These are phyloP conservation scores for Drosophila subquinaria DNA, from an alignment of 2,888 invertebrate genomes.

Conservation along the genomic window DNA sequence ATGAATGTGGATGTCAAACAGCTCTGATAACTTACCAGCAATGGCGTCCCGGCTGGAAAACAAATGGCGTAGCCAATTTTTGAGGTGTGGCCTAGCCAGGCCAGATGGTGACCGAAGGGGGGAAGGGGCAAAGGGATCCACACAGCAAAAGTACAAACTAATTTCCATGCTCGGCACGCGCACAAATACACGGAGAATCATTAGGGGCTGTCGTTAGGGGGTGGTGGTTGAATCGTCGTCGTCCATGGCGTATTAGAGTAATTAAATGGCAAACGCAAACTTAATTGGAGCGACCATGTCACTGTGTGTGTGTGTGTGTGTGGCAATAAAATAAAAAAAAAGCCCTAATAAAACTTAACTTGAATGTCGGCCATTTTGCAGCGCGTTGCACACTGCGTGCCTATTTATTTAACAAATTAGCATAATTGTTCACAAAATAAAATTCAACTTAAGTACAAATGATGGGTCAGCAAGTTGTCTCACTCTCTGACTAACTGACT, in stretches of 20 bases:
- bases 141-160: conserved; percentile 66
- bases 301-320: conserved; percentile 18
- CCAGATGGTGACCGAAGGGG: conserved; percentile 5
- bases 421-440: conserved; percentile 84
- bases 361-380: conserved; percentile 68
- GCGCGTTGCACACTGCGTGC: conserved; percentile 60
- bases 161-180: conserved; percentile 79
- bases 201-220: conserved; percentile 16
- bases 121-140: conserved; percentile 17
- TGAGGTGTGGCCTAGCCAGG: conserved; percentile 67
- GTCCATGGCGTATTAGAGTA: conserved; percentile 76
- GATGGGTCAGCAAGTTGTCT: conserved; percentile 56
- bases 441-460: conserved; percentile 83
- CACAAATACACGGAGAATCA: conserved; percentile 55
- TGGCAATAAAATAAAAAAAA: conserved; percentile 76
- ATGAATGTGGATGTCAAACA: conserved; percentile 82
- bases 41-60: conserved; percentile 67
- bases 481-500: neutral
- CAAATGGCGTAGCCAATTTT: conserved; percentile 73
- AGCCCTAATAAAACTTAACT: conserved; percentile 78
- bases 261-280: conserved; percentile 82
- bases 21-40: conserved; percentile 79
- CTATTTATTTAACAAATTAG: conserved; percentile 83
- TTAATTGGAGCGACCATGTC: conserved; percentile 77
- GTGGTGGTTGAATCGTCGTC: conserved; percentile 24